These are phyloP conservation scores for Sarotherodon lohbergeri DNA, from an alignment of 2,113 vertebrate genomes.

Conservation along the genomic window DNA sequence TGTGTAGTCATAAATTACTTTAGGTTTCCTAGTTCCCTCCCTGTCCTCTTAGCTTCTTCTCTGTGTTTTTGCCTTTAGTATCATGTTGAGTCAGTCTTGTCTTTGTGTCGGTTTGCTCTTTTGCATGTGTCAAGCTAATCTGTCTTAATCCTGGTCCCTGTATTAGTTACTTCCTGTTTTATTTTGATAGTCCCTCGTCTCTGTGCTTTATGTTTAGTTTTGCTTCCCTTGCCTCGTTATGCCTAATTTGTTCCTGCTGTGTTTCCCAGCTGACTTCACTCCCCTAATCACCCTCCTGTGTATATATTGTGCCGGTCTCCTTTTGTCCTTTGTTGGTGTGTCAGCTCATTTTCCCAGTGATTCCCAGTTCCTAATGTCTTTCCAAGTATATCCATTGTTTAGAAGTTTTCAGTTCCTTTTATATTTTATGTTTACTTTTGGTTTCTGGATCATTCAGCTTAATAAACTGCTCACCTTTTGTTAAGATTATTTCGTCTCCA, in stretches of 20 bases:
- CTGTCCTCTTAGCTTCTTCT: neutral
- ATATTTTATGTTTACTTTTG: neutral
- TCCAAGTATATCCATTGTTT: neutral
- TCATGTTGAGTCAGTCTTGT: neutral
- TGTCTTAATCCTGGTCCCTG: neutral
- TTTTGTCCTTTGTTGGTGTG: neutral
- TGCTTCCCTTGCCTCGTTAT: fast-evolving
- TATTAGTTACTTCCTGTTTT: neutral
- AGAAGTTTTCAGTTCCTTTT: neutral
- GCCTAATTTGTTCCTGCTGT: neutral
- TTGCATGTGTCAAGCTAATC: neutral
- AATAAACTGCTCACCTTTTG: neutral
- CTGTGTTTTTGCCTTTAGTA: neutral
- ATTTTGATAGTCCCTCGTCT: neutral
- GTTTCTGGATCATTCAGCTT: fast-evolving
- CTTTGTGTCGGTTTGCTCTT: neutral
- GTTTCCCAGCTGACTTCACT: neutral
- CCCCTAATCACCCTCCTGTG: neutral
- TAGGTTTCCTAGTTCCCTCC: neutral
- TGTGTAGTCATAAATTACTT: neutral
- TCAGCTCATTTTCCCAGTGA: neutral
- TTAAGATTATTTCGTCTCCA: neutral
- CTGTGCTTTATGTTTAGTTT: neutral
- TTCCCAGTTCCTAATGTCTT: neutral
- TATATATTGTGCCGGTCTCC: fast-evolving